These are phyloP conservation scores for Colostygia pectinataria DNA, from an alignment of 2,888 invertebrate genomes.

Conservation along the genomic window DNA sequence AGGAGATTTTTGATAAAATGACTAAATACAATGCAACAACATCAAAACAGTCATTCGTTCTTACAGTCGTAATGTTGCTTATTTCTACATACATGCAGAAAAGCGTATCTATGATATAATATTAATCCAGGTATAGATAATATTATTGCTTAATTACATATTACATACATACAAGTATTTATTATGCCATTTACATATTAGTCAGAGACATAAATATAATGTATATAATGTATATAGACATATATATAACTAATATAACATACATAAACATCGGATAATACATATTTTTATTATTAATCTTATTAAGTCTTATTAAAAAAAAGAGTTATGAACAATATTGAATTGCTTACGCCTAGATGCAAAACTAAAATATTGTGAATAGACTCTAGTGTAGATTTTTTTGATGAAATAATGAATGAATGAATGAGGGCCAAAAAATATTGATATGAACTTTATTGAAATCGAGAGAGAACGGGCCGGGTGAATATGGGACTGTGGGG, in stretches of 20 bases:
- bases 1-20: neutral
- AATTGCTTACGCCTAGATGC: no score
- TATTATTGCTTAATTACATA: conserved; percentile 13
- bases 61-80: conserved; percentile 8
- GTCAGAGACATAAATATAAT: conserved; percentile 15
- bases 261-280: conserved; percentile 15
- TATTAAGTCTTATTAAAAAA: no score
- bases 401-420: no score
- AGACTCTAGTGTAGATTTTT: neutral
- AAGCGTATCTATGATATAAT: conserved; percentile 1
- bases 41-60: neutral
- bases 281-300: conserved; percentile 3
- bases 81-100: neutral
- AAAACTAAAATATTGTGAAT: no score
- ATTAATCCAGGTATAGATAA: neutral
- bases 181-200: neutral
- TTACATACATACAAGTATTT: conserved; percentile 9
- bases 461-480: no score
- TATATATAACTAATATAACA: conserved; percentile 2
- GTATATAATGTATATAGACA: conserved; percentile 11
- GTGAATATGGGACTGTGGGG: no score
- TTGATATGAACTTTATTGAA: no score
- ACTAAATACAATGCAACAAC: neutral
- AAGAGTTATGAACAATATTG: no score
- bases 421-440: no score